Percentiles rank a stretch among this genome's conserved stretches.
phyloP scores from a whole-genome alignment of 30 jellyfish, hydroid and myxozoan genomes.

The Aurelia aurita complex sp. Pacific region DNA sequence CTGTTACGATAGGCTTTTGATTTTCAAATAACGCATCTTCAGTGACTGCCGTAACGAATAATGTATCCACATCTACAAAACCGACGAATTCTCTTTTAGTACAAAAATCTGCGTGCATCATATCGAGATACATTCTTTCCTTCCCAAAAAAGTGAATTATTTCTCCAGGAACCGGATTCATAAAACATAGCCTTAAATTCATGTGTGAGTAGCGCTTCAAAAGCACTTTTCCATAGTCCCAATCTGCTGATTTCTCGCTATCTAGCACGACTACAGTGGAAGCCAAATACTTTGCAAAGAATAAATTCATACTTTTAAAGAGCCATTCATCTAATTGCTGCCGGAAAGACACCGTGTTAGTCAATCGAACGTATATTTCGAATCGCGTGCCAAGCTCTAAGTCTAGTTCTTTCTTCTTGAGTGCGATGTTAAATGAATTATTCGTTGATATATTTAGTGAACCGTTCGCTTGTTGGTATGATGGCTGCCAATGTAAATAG shows the following conservation, averaged over 20 bases:
- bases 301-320: conserved; percentile 33
- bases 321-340: conserved; percentile 38
- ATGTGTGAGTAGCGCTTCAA: not conserved
- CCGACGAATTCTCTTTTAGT: conserved; percentile 34
- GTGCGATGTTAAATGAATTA: no score
- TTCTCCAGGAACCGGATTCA: conserved; percentile 25
- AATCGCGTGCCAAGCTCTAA: not conserved
- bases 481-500: no score
- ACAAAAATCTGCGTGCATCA: conserved; percentile 52
- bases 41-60: conserved; percentile 52
- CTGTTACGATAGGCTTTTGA: conserved; percentile 50
- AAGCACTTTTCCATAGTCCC: conserved; percentile 24
- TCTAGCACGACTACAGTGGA: conserved; percentile 32
- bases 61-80: conserved; percentile 51
- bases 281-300: conserved; percentile 42
- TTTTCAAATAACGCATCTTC: conserved; percentile 38
- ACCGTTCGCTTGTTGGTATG: no score
- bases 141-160: conserved; percentile 40
- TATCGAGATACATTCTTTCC: conserved; percentile 48
- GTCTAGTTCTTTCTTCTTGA: not conserved
- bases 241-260: conserved; percentile 32
- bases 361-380: conserved; percentile 41
- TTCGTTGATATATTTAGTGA: no score
- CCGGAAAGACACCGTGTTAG: not conserved
- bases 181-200: conserved; percentile 12